Evolutionary conservation across 2,797 vertebrate genomes (phyloP), one percentile per base, ranked within the genome.

Genomic region (Onychomys arenicola): DNA sequence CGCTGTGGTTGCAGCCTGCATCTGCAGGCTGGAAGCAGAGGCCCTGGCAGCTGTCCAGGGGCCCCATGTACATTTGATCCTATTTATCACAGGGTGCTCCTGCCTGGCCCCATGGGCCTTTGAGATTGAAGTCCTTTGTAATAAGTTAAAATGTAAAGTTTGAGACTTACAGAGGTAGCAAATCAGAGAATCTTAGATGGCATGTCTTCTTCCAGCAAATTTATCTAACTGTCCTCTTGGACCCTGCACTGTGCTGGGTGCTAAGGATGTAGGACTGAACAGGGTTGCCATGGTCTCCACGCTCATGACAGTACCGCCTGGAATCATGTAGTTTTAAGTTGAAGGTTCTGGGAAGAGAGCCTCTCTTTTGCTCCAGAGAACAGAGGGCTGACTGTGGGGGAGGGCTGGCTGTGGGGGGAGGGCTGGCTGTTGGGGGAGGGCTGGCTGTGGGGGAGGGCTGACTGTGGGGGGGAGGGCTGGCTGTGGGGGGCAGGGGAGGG

Each of bases 1-100:
- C 5, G 25, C 4, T 8, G 34, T 7, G 12, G 17, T 5, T 2
- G 3, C 0, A 19, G 49, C 1, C 27, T 27, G 16, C 12, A 0
- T 88, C 29, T 10, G 11, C 1, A 77, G 59, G 8, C 19, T n/a
- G 6, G 29, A 73, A 63, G n/a, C 37, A 57, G 29, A 57, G 61
- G 12, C 21, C 19, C 1, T 0, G 2, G 10, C 1, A 16, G 75
- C 57, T 3, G 5, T 59, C 29, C 57, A 10, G 61, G 25, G 9
- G 11, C 2, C 67, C n/a, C 12, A 5, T 17, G 17, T 13, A 3
- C 1, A 9, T n/a, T 21, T 14, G 43, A 19, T n/a, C 8, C 0
- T n/a, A 77, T 55, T 37, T 12, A 46, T 71, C 21, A 65, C 11
- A 4, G 0, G 0, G 9, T 27, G 46, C 27, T 76, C n/a, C 67